phyloP scores from a whole-genome alignment of 2,888 invertebrate species.

The Eurois occulta region DNA sequence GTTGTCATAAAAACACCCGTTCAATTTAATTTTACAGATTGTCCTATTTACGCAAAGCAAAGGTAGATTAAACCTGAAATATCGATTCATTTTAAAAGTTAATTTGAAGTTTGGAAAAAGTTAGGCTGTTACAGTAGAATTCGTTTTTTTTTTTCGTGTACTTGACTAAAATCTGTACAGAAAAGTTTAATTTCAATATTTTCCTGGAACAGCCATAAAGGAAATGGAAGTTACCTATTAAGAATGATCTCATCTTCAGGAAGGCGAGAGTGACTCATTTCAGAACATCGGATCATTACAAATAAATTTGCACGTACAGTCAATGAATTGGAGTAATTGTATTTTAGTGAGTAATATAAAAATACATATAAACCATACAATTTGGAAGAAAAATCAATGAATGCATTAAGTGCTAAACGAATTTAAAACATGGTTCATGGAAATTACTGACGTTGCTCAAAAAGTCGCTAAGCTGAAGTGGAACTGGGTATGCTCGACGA shows the following conservation, averaged over 20 bases:
- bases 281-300: not conserved
- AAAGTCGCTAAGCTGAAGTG: too few species aligned
- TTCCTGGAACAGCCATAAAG: not conserved
- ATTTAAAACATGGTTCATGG: not conserved
- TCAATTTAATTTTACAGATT: not conserved
- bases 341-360: not conserved
- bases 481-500: too few species aligned
- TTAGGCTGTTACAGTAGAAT: not conserved
- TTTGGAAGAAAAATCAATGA: not conserved
- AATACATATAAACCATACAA: not conserved
- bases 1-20: not conserved
- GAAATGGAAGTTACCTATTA: conserved; percentile 1
- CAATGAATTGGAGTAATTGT: conserved; percentile 1
- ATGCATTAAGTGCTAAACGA: not conserved
- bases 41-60: not conserved
- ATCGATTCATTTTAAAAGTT: not conserved
- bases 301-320: conserved; percentile 17
- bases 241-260: conserved; percentile 26
- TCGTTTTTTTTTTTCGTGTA: not conserved
- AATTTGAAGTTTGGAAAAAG: not conserved
- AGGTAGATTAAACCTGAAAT: not conserved
- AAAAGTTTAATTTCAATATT: not conserved
- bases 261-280: conserved; percentile 28
- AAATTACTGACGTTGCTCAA: too few species aligned
- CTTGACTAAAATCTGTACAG: not conserved